Conservation (phyloP, 2,888 invertebrate species). For the Altica lythri region DNA sequence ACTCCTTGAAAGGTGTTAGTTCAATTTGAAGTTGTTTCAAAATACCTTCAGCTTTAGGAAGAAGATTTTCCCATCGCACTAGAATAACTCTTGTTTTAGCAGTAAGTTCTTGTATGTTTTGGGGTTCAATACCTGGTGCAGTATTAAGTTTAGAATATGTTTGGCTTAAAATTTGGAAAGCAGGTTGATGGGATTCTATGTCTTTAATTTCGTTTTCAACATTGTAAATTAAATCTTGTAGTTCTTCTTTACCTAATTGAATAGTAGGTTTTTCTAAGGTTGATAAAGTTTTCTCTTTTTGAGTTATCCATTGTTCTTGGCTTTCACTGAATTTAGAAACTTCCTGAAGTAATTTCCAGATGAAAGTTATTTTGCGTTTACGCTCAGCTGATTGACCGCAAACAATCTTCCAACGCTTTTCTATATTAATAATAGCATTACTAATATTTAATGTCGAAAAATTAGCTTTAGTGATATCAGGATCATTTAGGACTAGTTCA, state of each 20-base stretch:
- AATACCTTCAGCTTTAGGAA: slow-evolving; percentile 64
- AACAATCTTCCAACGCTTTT: slow-evolving; percentile 79
- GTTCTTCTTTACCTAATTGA: slow-evolving; percentile 62
- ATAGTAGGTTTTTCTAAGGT: slow-evolving; percentile 65
- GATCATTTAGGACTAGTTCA: slow-evolving; percentile 75
- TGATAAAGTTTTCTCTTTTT: slow-evolving; percentile 66
- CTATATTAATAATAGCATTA: slow-evolving; percentile 70
- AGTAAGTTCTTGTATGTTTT: slow-evolving; percentile 68
- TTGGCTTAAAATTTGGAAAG: slow-evolving; percentile 69
- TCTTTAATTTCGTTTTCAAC: slow-evolving; percentile 62
- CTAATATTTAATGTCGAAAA: slow-evolving; percentile 72
- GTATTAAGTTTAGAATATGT: slow-evolving; percentile 72
- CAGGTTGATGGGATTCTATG: slow-evolving; percentile 61
- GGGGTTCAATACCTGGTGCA: slow-evolving; percentile 70
- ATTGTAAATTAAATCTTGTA: slow-evolving; percentile 62
- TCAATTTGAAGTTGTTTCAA: slow-evolving; percentile 64
- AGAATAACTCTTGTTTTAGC: slow-evolving; percentile 63
- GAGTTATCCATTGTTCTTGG: slow-evolving; percentile 66
- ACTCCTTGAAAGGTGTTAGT: slow-evolving; percentile 67
- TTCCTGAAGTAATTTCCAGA: slow-evolving; percentile 67
- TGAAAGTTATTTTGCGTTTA: slow-evolving; percentile 67
- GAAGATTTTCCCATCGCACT: slow-evolving; percentile 69
- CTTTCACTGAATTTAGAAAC: slow-evolving; percentile 62
- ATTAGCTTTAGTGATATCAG: slow-evolving; percentile 72
- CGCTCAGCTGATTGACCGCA: slow-evolving; percentile 75